Evolutionary conservation across 2,797 vertebrate species (phyloP).

Genomic region (Cyclura pinguis): DNA sequence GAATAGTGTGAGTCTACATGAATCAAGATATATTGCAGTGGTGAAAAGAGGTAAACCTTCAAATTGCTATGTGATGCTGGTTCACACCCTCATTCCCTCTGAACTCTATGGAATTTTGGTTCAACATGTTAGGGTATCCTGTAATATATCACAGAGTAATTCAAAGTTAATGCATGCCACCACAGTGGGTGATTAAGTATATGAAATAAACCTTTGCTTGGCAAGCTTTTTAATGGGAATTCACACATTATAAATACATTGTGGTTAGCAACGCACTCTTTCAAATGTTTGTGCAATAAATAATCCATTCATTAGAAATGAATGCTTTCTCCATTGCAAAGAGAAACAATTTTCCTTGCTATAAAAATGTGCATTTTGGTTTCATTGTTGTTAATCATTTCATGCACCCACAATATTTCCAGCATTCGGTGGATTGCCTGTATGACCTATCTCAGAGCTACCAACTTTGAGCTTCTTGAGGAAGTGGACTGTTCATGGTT

Average conservation of each 20-base stretch:
- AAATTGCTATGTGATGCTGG: background rate
- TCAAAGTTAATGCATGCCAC: background rate
- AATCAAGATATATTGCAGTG: fast-evolving
- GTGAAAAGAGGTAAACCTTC: conserved; percentile 5
- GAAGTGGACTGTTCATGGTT: background rate
- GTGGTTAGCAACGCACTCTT: conserved; percentile 15
- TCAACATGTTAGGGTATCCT: background rate
- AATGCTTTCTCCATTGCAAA: conserved; percentile 19
- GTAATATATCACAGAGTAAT: fast-evolving
- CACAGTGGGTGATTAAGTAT: background rate
- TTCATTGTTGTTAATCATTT: conserved; percentile 12
- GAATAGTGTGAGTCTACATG: background rate
- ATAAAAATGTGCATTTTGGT: conserved; percentile 7
- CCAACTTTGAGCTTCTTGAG: background rate
- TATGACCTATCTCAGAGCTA: background rate
- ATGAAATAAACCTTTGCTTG: background rate
- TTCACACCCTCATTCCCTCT: conserved; percentile 22
- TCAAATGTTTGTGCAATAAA: conserved; percentile 22
- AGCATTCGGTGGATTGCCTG: background rate
- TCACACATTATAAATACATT: background rate
- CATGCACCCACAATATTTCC: background rate
- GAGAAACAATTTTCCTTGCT: conserved; percentile 4
- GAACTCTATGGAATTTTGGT: fast-evolving
- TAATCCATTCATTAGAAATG: conserved; percentile 32
- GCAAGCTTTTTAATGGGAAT: conserved; percentile 25